These are phyloP conservation scores for Amorpha juglandis DNA, from an alignment of 2,888 invertebrate species.

Conservation along the genomic window DNA sequence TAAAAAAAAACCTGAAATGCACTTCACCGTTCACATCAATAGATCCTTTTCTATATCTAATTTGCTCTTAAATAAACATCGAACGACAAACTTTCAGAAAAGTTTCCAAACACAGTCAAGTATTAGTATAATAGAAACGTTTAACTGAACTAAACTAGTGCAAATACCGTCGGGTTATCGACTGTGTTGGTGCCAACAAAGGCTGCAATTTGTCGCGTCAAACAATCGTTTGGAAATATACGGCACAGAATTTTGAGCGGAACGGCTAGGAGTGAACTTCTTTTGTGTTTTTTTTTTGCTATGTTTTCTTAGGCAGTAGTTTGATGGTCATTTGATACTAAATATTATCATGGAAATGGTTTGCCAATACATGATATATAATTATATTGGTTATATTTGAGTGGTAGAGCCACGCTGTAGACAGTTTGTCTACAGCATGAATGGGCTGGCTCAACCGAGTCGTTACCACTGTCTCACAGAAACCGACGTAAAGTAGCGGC, in stretches of 20 bases:
- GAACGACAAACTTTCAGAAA: slow-evolving; percentile 28
- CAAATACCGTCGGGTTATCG: slow-evolving; percentile 61
- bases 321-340: no score
- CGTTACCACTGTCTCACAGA: no score
- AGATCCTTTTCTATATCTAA: neutral
- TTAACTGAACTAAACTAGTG: slow-evolving; percentile 60
- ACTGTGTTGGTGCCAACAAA: slow-evolving; percentile 66
- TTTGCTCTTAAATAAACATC: neutral
- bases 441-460: no score
- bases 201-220: slow-evolving; percentile 79
- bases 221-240: slow-evolving; percentile 36
- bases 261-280: no score
- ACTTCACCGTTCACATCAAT: no score
- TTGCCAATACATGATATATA: no score
- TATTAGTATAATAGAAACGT: slow-evolving; percentile 58
- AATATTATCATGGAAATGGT: no score
- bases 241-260: slow-evolving; percentile 26
- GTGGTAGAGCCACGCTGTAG: no score
- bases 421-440: no score
- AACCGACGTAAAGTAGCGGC: no score
- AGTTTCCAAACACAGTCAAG: slow-evolving; percentile 42
- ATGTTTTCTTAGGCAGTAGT: neutral
- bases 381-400: no score
- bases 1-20: no score
- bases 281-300: neutral